phyloP scores from a whole-genome alignment of 2,888 invertebrate species.

The Gortyna flavago region DNA sequence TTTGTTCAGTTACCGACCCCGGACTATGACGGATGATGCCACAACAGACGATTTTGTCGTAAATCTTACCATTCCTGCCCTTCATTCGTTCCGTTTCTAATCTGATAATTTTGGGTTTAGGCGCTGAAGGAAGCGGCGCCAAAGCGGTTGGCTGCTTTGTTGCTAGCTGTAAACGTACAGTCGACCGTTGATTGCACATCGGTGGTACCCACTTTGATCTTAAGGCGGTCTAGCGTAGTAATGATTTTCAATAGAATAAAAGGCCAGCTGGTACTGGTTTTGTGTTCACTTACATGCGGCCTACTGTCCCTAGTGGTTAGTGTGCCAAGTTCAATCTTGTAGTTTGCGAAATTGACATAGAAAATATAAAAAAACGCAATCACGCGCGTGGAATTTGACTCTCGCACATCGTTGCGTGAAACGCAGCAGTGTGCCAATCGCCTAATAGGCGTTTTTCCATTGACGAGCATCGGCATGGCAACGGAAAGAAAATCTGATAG shows the following conservation, averaged over 20 bases:
- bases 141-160: neutral
- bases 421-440: too few species aligned
- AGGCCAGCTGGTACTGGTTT: too few species aligned
- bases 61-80: constrained; percentile 69
- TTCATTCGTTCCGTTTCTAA: constrained; percentile 66
- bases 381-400: too few species aligned
- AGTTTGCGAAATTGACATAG: too few species aligned
- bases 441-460: neutral
- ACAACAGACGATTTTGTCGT: constrained; percentile 54
- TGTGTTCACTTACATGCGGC: too few species aligned
- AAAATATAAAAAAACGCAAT: too few species aligned
- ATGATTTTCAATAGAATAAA: too few species aligned
- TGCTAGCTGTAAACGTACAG: neutral
- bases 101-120: constrained; percentile 73
- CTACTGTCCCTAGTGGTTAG: too few species aligned
- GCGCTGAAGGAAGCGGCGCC: constrained; percentile 23
- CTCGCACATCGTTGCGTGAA: too few species aligned
- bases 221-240: too few species aligned
- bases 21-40: constrained; percentile 68
- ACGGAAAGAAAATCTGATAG: neutral
- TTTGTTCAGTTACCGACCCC: constrained; percentile 61
- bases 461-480: neutral
- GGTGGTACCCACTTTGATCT: too few species aligned
- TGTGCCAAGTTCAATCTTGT: too few species aligned
- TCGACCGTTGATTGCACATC: neutral